phyloP scores from a whole-genome alignment of 2,113 vertebrate species.

The Cygnus atratus region DNA sequence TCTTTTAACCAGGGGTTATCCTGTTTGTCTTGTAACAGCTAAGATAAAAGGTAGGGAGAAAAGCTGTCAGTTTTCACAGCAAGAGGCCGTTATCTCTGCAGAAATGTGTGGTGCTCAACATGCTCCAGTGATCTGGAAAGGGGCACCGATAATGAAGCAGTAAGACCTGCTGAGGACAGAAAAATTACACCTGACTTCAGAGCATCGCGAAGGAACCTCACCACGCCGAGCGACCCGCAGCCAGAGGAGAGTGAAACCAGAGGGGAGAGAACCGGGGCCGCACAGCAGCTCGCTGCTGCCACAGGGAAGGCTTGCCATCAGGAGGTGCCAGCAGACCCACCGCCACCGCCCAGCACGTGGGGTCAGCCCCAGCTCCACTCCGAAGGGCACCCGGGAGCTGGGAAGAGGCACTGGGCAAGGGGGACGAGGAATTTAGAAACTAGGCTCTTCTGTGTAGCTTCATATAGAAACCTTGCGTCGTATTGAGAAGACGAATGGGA shows the following conservation, averaged over 20 bases:
- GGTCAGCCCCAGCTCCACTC: too few species aligned
- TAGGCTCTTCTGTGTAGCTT: background rate
- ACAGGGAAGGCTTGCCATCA: accelerated
- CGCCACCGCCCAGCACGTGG: too few species aligned
- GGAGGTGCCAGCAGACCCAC: too few species aligned
- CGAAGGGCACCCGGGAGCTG: background rate
- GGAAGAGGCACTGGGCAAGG: background rate
- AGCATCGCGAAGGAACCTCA: background rate
- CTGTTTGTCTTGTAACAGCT: background rate
- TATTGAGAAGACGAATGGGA: accelerated
- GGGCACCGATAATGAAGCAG: accelerated
- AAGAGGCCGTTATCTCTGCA: accelerated
- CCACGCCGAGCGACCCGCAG: background rate
- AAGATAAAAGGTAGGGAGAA: background rate
- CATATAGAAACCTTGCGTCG: accelerated
- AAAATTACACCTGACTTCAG: background rate
- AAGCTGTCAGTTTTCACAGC: accelerated
- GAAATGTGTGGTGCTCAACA: accelerated
- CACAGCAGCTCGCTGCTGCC: too few species aligned
- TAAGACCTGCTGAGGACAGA: background rate
- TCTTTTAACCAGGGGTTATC: accelerated
- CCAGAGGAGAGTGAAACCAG: background rate
- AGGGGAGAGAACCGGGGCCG: too few species aligned
- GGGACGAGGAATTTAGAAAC: background rate
- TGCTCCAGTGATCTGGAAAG: background rate